Percentiles rank a stretch among this genome's conserved stretches.
Conservation (phyloP, 1,140 invertebrate genomes). For the Cardiocondyla obscurior region DNA sequence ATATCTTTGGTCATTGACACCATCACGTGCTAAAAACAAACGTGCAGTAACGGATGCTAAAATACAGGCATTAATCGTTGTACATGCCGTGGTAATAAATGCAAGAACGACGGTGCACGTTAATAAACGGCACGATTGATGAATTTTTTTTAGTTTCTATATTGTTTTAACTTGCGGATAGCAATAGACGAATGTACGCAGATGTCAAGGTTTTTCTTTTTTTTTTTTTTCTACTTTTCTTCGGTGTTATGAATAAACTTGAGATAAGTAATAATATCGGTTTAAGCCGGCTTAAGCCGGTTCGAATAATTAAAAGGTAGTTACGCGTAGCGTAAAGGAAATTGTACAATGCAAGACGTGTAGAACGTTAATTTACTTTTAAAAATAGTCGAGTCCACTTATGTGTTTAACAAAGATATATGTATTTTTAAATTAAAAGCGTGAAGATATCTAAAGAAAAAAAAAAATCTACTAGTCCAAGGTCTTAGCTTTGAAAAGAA, state of each 20-base stretch:
- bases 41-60: conserved; percentile 12
- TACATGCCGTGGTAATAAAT: neutral
- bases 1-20: conserved; percentile 36
- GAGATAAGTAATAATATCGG: neutral
- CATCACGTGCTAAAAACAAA: conserved; percentile 33
- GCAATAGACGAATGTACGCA: neutral
- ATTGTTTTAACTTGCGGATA: neutral
- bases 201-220: too few species aligned
- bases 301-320: neutral
- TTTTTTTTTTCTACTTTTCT: neutral
- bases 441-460: neutral
- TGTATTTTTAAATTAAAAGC: neutral
- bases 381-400: neutral
- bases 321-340: neutral
- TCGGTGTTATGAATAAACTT: neutral
- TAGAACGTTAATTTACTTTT: neutral
- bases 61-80: conserved; percentile 13
- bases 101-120: neutral
- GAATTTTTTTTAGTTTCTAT: neutral
- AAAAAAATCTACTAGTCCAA: neutral
- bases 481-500: neutral
- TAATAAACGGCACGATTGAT: neutral
- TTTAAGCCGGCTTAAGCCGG: too few species aligned
- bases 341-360: neutral
- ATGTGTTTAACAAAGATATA: neutral